phyloP scores from a whole-genome alignment of 1,140 invertebrate species.

The Drosophila willistoni region DNA sequence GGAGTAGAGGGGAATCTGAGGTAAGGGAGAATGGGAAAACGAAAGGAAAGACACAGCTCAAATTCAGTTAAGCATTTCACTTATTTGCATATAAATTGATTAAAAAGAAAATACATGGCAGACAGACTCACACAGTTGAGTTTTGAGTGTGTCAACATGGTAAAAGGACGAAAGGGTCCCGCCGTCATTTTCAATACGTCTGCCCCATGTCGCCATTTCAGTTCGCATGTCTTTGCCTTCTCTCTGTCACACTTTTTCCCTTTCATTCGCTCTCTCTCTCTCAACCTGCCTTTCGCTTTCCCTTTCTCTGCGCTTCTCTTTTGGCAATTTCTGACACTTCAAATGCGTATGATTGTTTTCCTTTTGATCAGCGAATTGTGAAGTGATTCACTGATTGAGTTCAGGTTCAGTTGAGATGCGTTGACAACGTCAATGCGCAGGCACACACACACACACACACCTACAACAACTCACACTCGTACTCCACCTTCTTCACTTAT shows the following conservation, averaged over 20 bases:
- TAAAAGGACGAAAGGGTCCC: constrained; percentile 67
- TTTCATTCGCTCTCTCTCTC: constrained; percentile 12
- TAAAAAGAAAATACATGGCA: constrained; percentile 79
- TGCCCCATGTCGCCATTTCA: constrained; percentile 11
- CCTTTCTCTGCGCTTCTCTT: constrained; percentile 32
- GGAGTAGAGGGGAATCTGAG: not conserved
- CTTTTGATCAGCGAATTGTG: constrained; percentile 81
- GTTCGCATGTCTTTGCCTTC: constrained; percentile 4
- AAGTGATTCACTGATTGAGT: constrained; percentile 81
- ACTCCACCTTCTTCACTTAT: not conserved
- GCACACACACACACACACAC: constrained; percentile 27
- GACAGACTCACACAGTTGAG: constrained; percentile 45
- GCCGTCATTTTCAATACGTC: constrained; percentile 22
- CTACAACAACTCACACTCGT: constrained; percentile 19
- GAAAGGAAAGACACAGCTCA: constrained; percentile 60
- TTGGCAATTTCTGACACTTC: constrained; percentile 79
- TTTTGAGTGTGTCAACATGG: constrained; percentile 73
- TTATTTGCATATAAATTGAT: constrained; percentile 82
- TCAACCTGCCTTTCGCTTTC: not conserved
- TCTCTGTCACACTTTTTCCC: constrained; percentile 1
- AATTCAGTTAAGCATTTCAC: constrained; percentile 81
- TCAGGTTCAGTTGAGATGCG: constrained; percentile 75
- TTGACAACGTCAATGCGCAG: constrained; percentile 72
- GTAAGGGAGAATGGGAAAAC: not conserved
- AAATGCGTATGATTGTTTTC: constrained; percentile 82